Percentiles rank a stretch among this genome's conserved stretches.
These are phyloP conservation scores for Meloe dianella DNA, from an alignment of 2,888 invertebrate genomes.

Conservation along the genomic window DNA sequence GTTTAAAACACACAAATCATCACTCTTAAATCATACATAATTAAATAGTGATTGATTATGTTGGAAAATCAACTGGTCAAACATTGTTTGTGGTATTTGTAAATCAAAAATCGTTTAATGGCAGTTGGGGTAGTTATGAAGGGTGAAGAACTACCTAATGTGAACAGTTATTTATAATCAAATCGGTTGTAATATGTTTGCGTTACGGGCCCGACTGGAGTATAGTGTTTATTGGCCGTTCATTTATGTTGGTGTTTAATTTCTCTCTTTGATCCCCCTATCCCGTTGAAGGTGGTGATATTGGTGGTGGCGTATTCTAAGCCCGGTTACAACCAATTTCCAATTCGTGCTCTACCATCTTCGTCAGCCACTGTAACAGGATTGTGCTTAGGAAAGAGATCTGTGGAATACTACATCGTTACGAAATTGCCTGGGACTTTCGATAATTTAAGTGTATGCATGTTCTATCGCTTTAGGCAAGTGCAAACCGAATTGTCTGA, in stretches of 20 bases:
- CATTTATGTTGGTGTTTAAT: conserved; percentile 58
- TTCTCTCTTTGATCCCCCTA: conserved; percentile 40
- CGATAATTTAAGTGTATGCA: conserved; percentile 57
- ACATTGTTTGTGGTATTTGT: background rate
- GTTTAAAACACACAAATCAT: too few relatives aligned
- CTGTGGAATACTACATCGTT: conserved; percentile 39
- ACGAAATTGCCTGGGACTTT: conserved; percentile 49
- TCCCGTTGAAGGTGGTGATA: conserved; percentile 37
- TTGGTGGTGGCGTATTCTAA: conserved; percentile 40
- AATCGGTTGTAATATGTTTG: conserved; percentile 44
- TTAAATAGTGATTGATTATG: background rate
- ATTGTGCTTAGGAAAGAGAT: conserved; percentile 42
- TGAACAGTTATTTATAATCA: conserved; percentile 29
- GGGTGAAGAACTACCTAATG: background rate
- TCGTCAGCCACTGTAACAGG: conserved; percentile 33
- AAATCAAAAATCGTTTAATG: conserved; percentile 5
- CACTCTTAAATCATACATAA: background rate
- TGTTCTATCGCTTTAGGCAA: conserved; percentile 55
- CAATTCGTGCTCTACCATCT: conserved; percentile 47
- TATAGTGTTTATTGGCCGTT: conserved; percentile 56
- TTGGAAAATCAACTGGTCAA: background rate
- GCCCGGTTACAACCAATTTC: conserved; percentile 46
- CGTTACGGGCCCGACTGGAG: conserved; percentile 37
- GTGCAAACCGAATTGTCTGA: conserved; percentile 53
- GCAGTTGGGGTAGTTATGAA: background rate